Base-by-base conservation (phyloP, 2,888 invertebrate species). In the Mamestra brassicae region DNA sequence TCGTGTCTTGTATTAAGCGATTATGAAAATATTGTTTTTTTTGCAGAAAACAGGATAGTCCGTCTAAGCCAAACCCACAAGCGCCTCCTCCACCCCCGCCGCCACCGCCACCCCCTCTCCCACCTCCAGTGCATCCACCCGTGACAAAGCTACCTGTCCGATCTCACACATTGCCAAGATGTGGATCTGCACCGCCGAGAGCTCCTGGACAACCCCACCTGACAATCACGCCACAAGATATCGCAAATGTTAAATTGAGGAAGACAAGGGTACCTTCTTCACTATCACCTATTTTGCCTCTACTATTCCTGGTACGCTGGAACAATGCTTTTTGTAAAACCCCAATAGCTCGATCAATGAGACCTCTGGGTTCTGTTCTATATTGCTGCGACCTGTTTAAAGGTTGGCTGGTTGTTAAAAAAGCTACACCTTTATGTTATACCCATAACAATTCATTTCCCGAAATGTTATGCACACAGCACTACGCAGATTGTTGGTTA, bases 181-280 rank as follows among this genome's bases (percentile, higher is more conserved):
- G 95, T 78, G 95, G 95, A 1, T 95, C 96, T 0, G 96, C 96
- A 0, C 96, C 96, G 0, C 93, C 95, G 0, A 88, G 95, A 74
- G 93, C 93, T 54, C 83, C 89, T 1, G 93, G 89, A 11, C 36
- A 60, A 60, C 96, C 95, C 0, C 89, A 96, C 47, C 89, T 95
- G 15, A 90, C 96, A 2, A 96, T 96, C 80, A 96, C 96, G 6
- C 96, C 96, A 6, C 93, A 96, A 73, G 96, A 96, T 73, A 96
- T 96, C 5, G 96, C 96, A 10, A 96, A 95, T 81, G 96, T 96
- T 26, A 96, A 96, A 80, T 86, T 96, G 68, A 92, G 96, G 77
- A 96, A 95, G 88, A 90, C 96, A 34, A 95, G 93, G 94, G 96
- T 95, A 84, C 78, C 50, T 68, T 13, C 1, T 42, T 68, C 1